phyloP scores from a whole-genome alignment of 1,140 invertebrate genomes.

The Leptonema lineaticorne region DNA sequence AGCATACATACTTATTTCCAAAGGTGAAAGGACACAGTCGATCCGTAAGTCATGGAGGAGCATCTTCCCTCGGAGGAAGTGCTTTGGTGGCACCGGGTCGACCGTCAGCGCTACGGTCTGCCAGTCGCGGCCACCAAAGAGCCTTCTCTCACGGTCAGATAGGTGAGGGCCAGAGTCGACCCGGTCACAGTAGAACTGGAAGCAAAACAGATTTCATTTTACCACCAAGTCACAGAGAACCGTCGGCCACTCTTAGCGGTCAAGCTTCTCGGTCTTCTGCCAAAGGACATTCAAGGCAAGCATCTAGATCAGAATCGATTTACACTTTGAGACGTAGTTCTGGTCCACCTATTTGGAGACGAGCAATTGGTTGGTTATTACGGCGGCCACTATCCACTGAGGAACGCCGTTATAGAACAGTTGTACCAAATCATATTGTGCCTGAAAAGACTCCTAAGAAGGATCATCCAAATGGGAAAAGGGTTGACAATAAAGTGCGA shows the following conservation, averaged over 20 bases:
- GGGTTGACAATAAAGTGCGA: slow-evolving; percentile 80
- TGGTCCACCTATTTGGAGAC: slow-evolving; percentile 68
- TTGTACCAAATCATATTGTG: slow-evolving; percentile 81
- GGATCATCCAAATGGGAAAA: slow-evolving; percentile 80
- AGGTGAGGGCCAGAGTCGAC: slow-evolving; percentile 57
- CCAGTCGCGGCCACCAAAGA: slow-evolving; percentile 73
- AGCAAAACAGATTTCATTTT: slow-evolving; percentile 86
- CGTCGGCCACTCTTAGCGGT: slow-evolving; percentile 51
- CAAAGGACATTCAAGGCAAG: slow-evolving; percentile 64
- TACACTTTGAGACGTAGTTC: slow-evolving; percentile 78
- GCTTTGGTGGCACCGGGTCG: slow-evolving; percentile 49
- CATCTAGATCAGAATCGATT: slow-evolving; percentile 79
- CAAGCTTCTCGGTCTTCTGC: slow-evolving; percentile 55
- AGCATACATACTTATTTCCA: slow-evolving; percentile 62
- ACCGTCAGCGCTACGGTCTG: slow-evolving; percentile 69
- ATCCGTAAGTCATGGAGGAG: slow-evolving; percentile 78
- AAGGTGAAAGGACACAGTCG: slow-evolving; percentile 65
- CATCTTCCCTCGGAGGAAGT: slow-evolving; percentile 54
- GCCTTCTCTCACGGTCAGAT: slow-evolving; percentile 86
- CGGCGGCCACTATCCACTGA: slow-evolving; percentile 62
- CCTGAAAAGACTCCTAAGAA: slow-evolving; percentile 73
- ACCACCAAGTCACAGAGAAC: slow-evolving; percentile 73
- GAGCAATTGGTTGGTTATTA: slow-evolving; percentile 62
- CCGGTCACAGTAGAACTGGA: slow-evolving; percentile 75
- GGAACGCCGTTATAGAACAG: slow-evolving; percentile 67